These are phyloP conservation scores for Leuciscus idus DNA, from an alignment of 2,113 vertebrate genomes.

Conservation along the genomic window DNA sequence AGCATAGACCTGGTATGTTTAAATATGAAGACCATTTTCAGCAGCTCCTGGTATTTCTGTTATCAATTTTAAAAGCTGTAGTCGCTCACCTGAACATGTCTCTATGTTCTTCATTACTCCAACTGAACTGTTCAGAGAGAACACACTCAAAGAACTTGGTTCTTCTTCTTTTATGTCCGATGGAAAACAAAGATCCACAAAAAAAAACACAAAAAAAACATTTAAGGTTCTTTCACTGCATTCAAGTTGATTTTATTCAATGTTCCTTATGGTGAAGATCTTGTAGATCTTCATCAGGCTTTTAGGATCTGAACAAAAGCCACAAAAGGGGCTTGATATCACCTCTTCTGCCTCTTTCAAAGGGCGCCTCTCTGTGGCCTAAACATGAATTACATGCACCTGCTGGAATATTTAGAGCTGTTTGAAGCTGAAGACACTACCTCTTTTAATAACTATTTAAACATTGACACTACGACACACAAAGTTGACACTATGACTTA, in stretches of 20 bases:
- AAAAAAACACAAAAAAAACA: background rate
- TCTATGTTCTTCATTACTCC: slow-evolving; percentile 75
- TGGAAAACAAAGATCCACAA: slow-evolving; percentile 51
- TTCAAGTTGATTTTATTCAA: background rate
- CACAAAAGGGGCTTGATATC: too few relatives aligned
- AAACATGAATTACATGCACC: slow-evolving; percentile 7
- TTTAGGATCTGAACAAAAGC: slow-evolving; percentile 15
- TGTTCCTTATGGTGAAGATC: background rate
- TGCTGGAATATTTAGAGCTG: background rate
- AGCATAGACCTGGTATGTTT: slow-evolving; percentile 91
- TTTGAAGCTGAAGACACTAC: background rate
- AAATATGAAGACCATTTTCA: slow-evolving; percentile 7
- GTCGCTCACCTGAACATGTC: slow-evolving; percentile 73
- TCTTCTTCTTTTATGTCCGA: slow-evolving; percentile 69
- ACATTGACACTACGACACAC: too few relatives aligned
- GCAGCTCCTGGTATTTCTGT: background rate
- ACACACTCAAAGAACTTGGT: slow-evolving; percentile 76
- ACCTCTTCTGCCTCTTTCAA: slow-evolving; percentile 39
- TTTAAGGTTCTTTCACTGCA: background rate
- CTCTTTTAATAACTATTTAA: background rate
- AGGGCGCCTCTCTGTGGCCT: slow-evolving; percentile 47
- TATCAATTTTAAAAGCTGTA: background rate
- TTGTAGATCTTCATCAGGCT: background rate
- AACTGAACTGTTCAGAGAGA: slow-evolving; percentile 74
- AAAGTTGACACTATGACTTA: slow-evolving; percentile 61